phyloP scores from a whole-genome alignment of 1,140 invertebrate species.

The Limonius californicus region DNA sequence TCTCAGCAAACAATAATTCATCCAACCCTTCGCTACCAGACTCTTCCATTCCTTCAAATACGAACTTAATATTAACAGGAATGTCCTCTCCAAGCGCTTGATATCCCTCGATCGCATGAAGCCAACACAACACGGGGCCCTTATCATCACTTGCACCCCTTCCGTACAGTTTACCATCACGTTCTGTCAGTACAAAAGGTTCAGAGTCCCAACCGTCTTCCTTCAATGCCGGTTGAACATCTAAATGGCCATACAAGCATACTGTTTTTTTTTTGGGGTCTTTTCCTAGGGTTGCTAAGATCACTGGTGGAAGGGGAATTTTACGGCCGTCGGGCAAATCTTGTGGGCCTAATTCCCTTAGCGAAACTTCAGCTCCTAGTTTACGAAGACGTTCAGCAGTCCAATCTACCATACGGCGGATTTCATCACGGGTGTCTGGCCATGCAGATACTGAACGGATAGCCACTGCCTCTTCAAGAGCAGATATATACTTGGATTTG shows the following conservation, averaged over 20 bases:
- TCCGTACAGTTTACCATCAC: conserved; percentile 88
- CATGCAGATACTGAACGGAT: conserved; percentile 95
- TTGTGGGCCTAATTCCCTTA: conserved; percentile 79
- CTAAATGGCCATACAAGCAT: conserved; percentile 94
- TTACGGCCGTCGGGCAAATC: conserved; percentile 67
- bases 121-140: conserved; percentile 87
- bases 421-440: conserved; percentile 73
- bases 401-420: conserved; percentile 78
- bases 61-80: conserved; percentile 94
- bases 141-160: conserved; percentile 91
- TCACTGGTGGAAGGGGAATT: conserved; percentile 80
- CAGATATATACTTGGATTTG: conserved; percentile 70
- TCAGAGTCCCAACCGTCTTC: conserved; percentile 95
- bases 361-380: conserved; percentile 70
- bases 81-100: conserved; percentile 67
- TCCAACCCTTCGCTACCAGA: conserved; percentile 93
- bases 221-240: conserved; percentile 91
- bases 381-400: conserved; percentile 66
- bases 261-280: conserved; percentile 88
- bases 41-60: conserved; percentile 99
- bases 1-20: conserved; percentile 71
- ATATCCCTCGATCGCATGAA: conserved; percentile 89
- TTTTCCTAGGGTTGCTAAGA: conserved; percentile 80
- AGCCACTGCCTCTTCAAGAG: conserved; percentile 80
- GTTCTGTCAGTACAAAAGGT: conserved; percentile 86